Evolutionary conservation across 2,113 vertebrate genomes (phyloP).

Genomic region (Cygnus atratus): DNA sequence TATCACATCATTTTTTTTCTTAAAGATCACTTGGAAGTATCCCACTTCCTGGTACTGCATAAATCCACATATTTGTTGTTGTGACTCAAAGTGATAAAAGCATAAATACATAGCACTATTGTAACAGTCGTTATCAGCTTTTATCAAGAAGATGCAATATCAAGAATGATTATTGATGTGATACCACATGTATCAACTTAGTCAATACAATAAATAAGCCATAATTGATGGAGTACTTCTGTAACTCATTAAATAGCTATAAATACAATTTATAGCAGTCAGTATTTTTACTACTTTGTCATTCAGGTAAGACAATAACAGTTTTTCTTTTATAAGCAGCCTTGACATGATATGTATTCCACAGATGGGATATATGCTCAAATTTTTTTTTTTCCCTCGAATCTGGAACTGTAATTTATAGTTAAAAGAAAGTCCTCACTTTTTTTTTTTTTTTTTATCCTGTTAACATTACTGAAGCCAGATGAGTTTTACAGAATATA

Average conservation of each 20-base stretch:
- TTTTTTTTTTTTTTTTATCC: neutral
- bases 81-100: neutral
- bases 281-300: neutral
- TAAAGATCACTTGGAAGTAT: slow-evolving; percentile 3
- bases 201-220: neutral
- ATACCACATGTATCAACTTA: neutral
- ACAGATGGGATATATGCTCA: neutral
- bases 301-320: neutral
- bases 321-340: slow-evolving; percentile 17
- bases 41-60: neutral
- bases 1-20: neutral
- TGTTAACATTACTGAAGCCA: neutral
- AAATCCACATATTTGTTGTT: neutral
- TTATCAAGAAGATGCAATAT: neutral
- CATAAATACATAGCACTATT: neutral
- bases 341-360: neutral
- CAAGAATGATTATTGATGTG: neutral
- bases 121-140: neutral
- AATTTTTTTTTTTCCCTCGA: neutral
- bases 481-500: neutral
- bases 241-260: slow-evolving; percentile 47
- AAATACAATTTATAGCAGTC: neutral
- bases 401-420: slow-evolving; percentile 60
- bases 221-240: neutral
- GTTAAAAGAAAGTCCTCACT: neutral